These are phyloP conservation scores for Nylanderia fulva DNA, from an alignment of 1,140 invertebrate species.

Conservation along the genomic window DNA sequence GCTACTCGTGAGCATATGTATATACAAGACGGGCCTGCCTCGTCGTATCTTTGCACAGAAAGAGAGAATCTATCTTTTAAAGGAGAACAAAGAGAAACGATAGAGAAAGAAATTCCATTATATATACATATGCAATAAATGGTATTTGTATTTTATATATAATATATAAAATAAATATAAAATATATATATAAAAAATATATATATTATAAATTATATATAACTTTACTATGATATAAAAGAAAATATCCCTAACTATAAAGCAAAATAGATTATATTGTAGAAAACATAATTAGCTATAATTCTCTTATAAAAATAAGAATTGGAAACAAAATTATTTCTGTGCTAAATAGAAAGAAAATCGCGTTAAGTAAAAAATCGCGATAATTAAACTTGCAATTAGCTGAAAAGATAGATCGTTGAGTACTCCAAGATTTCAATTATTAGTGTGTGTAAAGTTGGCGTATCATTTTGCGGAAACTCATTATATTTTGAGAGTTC, in stretches of 20 bases:
- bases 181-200: not conserved
- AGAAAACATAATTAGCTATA: not conserved
- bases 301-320: not conserved
- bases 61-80: slow-evolving; percentile 23
- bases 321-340: not conserved
- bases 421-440: not conserved
- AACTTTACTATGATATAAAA: not conserved
- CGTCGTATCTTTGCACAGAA: slow-evolving; percentile 61
- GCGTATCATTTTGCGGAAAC: too few species aligned
- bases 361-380: not conserved
- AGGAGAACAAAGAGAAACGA: not conserved
- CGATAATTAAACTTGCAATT: not conserved
- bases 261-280: not conserved
- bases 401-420: slow-evolving; percentile 10
- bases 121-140: too few species aligned
- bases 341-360: not conserved
- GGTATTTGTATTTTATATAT: too few species aligned
- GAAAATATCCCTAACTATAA: not conserved
- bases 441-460: too few species aligned
- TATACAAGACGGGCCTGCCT: slow-evolving; percentile 68
- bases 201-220: slow-evolving; percentile 5
- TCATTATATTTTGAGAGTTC: too few species aligned
- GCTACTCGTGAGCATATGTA: slow-evolving; percentile 57
- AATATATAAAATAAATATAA: not conserved
- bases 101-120: not conserved